Evolutionary conservation across 2,888 invertebrate species (phyloP).

Genomic region (Polyploca ridens): DNA sequence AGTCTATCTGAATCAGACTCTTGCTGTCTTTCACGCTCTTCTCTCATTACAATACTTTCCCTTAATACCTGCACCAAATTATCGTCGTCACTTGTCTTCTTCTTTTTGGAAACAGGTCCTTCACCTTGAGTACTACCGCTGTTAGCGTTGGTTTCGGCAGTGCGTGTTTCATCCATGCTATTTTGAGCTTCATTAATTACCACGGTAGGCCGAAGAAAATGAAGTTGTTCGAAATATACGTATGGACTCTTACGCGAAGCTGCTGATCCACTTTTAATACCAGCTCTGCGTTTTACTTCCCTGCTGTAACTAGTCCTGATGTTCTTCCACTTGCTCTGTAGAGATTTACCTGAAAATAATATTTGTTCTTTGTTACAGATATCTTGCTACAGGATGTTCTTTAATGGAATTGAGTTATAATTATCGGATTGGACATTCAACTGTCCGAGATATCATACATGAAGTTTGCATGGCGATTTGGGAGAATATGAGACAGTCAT

Average conservation of each 20-base stretch:
- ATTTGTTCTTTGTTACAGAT: conserved; percentile 37
- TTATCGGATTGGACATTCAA: conserved; percentile 38
- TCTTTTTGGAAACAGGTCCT: conserved; percentile 40
- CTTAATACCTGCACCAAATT: conserved; percentile 39
- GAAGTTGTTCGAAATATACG: conserved; percentile 40
- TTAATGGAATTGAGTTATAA: conserved; percentile 34
- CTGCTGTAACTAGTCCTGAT: conserved; percentile 39
- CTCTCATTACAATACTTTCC: conserved; percentile 41
- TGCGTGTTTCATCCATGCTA: conserved; percentile 37
- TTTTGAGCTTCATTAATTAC: conserved; percentile 36
- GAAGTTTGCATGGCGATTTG: conserved; percentile 39
- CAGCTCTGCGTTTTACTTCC: conserved; percentile 38
- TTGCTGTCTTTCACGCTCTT: conserved; percentile 40
- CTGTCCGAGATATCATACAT: conserved; percentile 37
- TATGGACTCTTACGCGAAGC: conserved; percentile 24
- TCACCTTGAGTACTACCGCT: conserved; percentile 28
- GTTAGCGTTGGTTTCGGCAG: conserved; percentile 31
- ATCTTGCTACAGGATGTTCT: conserved; percentile 41
- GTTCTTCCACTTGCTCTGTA: conserved; percentile 44
- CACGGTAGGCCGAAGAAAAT: conserved; percentile 41
- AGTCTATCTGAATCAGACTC: conserved; percentile 39
- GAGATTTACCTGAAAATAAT: conserved; percentile 42
- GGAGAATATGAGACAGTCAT: conserved; percentile 20
- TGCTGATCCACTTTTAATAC: conserved; percentile 41
- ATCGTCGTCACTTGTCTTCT: conserved; percentile 40